Evolutionary conservation across 2,888 invertebrate species (phyloP).

Genomic region (Lithophane ornitopus): DNA sequence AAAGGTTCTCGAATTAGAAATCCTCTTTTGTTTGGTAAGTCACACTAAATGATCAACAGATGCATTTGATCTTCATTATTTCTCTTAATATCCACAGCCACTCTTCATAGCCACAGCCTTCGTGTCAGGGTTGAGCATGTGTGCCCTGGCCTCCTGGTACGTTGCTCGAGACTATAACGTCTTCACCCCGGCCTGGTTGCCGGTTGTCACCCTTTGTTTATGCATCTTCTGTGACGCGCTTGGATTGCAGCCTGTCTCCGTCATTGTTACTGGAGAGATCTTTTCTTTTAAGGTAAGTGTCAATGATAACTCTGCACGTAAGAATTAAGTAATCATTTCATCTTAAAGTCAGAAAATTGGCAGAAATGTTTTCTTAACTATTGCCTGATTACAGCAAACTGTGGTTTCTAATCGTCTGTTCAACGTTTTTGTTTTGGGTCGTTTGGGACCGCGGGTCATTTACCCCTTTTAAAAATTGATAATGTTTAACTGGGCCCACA

Average conservation of each 20-base stretch:
- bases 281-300: constrained; percentile 85
- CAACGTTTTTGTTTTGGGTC: too few relatives aligned
- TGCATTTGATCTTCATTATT: background rate
- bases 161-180: constrained; percentile 75
- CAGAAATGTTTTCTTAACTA: background rate
- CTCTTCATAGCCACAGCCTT: constrained; percentile 80
- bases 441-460: too few relatives aligned
- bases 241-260: constrained; percentile 89
- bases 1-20: background rate
- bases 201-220: constrained; percentile 85
- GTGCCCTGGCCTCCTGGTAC: constrained; percentile 83
- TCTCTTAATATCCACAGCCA: constrained; percentile 68
- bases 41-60: background rate
- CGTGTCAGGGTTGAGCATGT: constrained; percentile 84
- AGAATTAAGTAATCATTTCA: too few relatives aligned
- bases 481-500: too few relatives aligned
- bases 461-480: too few relatives aligned
- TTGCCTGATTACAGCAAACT: background rate
- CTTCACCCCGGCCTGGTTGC: constrained; percentile 84
- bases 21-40: background rate
- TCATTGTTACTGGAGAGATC: constrained; percentile 88
- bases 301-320: background rate
- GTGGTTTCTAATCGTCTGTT: background rate
- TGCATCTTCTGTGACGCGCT: constrained; percentile 88
- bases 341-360: background rate